Evolutionary conservation across 2,113 vertebrate species (phyloP).

Genomic region (Clarias gariepinus): DNA sequence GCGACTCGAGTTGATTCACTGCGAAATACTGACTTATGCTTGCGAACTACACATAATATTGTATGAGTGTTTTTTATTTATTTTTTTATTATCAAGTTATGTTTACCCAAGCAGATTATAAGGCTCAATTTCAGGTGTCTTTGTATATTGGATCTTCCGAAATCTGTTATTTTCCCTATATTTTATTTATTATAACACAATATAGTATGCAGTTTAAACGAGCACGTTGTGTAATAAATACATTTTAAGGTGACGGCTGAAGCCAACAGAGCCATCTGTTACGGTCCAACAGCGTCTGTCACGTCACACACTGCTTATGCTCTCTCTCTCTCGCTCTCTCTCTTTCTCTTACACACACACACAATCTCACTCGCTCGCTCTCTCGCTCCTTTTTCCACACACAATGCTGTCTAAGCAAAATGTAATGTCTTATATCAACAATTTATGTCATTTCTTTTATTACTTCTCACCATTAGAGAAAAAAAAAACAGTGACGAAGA

Average conservation of each 20-base stretch:
- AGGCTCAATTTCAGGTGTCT: background rate
- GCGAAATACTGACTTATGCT: background rate
- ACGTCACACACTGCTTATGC: background rate
- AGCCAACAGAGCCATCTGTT: conserved; percentile 16
- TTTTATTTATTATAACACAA: background rate
- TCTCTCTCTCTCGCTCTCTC: background rate
- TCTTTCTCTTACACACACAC: background rate
- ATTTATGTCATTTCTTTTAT: background rate
- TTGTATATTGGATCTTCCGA: background rate
- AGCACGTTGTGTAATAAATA: background rate
- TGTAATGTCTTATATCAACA: background rate
- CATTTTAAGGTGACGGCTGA: conserved; percentile 8
- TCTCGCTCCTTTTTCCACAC: background rate
- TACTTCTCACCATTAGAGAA: background rate
- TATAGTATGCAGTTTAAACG: background rate
- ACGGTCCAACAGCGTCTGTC: conserved; percentile 14
- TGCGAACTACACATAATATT: background rate
- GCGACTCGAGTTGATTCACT: background rate
- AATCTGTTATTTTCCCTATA: background rate
- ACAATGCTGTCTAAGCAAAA: conserved; percentile 2
- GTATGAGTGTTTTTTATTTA: background rate
- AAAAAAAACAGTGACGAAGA: background rate
- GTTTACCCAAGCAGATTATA: background rate
- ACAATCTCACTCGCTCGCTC: background rate
- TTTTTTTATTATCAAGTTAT: background rate